Conservation (phyloP, 2,888 invertebrate species). For the Dinocampus coccinellae region DNA sequence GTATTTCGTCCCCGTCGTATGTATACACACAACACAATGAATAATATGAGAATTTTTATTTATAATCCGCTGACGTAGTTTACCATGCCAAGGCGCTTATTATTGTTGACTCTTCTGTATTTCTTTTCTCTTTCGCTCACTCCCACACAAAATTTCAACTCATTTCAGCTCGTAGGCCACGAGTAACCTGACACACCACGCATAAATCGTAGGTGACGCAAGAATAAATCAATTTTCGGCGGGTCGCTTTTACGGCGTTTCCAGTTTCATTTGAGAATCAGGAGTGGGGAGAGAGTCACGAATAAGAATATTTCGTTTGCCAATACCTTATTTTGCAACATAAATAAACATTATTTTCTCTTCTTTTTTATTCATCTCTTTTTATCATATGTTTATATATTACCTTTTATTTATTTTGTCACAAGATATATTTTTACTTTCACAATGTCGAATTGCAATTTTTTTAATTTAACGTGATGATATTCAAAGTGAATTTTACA, state of each 20-base stretch:
- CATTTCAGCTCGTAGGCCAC: conserved; percentile 15
- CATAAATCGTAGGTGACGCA: conserved; percentile 52
- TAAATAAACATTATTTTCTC: background rate
- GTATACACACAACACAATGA: conserved; percentile 13
- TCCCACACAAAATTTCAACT: conserved; percentile 4
- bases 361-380: background rate
- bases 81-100: conserved; percentile 39
- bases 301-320: conserved; percentile 32
- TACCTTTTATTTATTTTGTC: conserved; percentile 2
- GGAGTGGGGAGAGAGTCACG: conserved; percentile 29
- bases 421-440: conserved; percentile 28
- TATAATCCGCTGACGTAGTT: conserved; percentile 37
- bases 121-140: conserved; percentile 7
- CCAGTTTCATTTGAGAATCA: conserved; percentile 43
- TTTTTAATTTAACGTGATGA: conserved; percentile 34
- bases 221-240: conserved; percentile 55
- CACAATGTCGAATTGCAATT: conserved; percentile 47
- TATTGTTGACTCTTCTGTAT: conserved; percentile 33
- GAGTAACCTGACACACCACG: conserved; percentile 48
- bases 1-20: conserved; percentile 9
- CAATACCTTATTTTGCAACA: conserved; percentile 38
- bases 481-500: conserved; percentile 26
- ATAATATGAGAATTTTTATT: conserved; percentile 30
- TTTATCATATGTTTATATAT: background rate
- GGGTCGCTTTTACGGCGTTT: conserved; percentile 40